Evolutionary conservation across 1,140 invertebrate species (phyloP).

Genomic region (Anastrepha obliqua): DNA sequence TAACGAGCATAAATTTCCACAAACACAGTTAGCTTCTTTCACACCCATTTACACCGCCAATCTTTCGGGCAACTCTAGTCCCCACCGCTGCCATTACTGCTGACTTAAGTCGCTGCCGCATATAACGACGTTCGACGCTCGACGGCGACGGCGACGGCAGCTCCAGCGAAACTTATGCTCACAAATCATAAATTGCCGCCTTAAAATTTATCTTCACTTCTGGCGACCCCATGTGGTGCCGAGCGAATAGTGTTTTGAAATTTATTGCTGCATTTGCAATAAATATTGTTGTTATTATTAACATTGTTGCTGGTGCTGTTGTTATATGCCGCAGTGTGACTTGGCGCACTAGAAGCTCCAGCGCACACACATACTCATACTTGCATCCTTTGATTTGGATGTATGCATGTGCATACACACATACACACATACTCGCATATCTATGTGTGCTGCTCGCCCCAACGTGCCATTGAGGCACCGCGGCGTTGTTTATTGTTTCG

Average conservation of each 20-base stretch:
- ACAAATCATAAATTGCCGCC: constrained; percentile 75
- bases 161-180: constrained; percentile 57
- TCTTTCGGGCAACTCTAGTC: neutral
- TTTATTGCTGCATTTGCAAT: constrained; percentile 75
- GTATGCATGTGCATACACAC: neutral
- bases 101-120: constrained; percentile 58
- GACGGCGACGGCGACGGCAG: neutral
- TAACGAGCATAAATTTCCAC: neutral
- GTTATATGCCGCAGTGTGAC: constrained; percentile 23
- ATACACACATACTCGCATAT: neutral
- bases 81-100: constrained; percentile 70
- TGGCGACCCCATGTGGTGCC: constrained; percentile 74
- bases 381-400: neutral
- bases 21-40: constrained; percentile 26
- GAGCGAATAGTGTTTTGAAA: constrained; percentile 75
- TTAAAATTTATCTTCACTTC: constrained; percentile 75
- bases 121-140: constrained; percentile 5
- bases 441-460: constrained; percentile 1
- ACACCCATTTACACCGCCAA: neutral
- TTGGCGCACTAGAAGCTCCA: constrained; percentile 21
- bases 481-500: constrained; percentile 50
- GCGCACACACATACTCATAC: neutral
- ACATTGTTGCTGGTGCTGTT: constrained; percentile 31
- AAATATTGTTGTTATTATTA: constrained; percentile 70
- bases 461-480: neutral